phyloP scores from a whole-genome alignment of 2,113 vertebrate species.

The Sander lucioperca region DNA sequence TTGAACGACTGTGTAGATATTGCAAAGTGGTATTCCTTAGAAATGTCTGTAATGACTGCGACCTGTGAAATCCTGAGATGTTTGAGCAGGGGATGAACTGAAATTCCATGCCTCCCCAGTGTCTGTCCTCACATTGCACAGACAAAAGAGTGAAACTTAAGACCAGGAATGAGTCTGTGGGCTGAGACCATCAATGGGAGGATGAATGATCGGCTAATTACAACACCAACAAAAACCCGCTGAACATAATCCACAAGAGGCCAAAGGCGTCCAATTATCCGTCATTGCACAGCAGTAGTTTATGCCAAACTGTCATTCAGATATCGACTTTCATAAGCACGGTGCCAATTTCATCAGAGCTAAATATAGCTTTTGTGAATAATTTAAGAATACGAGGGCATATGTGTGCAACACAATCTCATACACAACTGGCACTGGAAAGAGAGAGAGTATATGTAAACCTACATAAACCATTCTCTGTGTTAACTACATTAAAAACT shows the following conservation, averaged over 20 bases:
- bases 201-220: slow-evolving; percentile 70
- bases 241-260: slow-evolving; percentile 58
- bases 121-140: slow-evolving; percentile 52
- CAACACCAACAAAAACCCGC: slow-evolving; percentile 63
- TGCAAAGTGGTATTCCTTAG: neutral
- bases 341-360: slow-evolving; percentile 3
- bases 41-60: neutral
- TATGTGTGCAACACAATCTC: slow-evolving; percentile 1
- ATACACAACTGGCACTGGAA: neutral
- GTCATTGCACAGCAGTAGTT: slow-evolving; percentile 4
- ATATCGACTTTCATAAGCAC: slow-evolving; percentile 29
- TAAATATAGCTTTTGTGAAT: slow-evolving; percentile 47
- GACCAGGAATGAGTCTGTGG: slow-evolving; percentile 41
- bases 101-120: slow-evolving; percentile 55
- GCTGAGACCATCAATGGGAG: slow-evolving; percentile 58
- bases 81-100: slow-evolving; percentile 33
- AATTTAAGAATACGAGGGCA: neutral
- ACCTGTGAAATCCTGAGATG: slow-evolving; percentile 33
- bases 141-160: slow-evolving; percentile 73
- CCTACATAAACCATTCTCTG: neutral
- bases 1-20: neutral
- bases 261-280: slow-evolving; percentile 46
- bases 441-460: neutral
- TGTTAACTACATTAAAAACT: neutral
- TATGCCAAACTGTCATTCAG: neutral